Evolutionary conservation across 2,113 vertebrate species (phyloP).

Genomic region (Eulemur macaco): DNA sequence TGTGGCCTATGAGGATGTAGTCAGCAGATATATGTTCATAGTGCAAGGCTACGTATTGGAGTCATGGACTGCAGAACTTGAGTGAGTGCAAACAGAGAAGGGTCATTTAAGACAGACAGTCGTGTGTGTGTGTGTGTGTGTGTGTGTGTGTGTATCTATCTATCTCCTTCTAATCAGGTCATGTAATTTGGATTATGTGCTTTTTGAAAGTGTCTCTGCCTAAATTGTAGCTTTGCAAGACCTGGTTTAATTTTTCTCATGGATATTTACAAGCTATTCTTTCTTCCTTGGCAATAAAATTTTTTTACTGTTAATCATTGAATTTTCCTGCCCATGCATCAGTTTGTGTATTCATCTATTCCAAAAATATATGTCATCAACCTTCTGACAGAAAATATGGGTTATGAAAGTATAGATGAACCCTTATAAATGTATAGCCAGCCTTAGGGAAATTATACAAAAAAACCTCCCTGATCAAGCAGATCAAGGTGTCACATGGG

Average conservation of each 20-base stretch:
- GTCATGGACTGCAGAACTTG: neutral
- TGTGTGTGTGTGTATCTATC: too few relatives aligned
- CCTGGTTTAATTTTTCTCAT: neutral
- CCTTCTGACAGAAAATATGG: neutral
- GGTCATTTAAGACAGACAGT: neutral
- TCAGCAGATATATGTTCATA: neutral
- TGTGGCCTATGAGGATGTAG: neutral
- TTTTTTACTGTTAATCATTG: conserved; percentile 1
- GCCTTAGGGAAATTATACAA: neutral
- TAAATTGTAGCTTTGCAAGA: neutral
- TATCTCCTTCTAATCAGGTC: neutral
- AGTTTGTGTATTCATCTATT: neutral
- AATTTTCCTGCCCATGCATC: neutral
- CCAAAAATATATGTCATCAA: neutral
- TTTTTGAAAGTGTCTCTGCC: neutral
- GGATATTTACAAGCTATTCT: neutral
- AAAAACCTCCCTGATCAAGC: neutral
- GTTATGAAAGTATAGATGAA: neutral
- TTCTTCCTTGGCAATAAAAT: neutral
- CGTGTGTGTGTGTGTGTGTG: too few relatives aligned
- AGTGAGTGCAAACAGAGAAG: neutral
- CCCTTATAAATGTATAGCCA: neutral
- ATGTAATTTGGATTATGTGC: neutral
- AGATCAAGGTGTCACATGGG: neutral
- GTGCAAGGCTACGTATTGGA: neutral